Percentiles rank a stretch among this genome's conserved stretches.
These are phyloP conservation scores for Allophyes oxyacanthae DNA, from an alignment of 2,888 invertebrate genomes.

Conservation along the genomic window DNA sequence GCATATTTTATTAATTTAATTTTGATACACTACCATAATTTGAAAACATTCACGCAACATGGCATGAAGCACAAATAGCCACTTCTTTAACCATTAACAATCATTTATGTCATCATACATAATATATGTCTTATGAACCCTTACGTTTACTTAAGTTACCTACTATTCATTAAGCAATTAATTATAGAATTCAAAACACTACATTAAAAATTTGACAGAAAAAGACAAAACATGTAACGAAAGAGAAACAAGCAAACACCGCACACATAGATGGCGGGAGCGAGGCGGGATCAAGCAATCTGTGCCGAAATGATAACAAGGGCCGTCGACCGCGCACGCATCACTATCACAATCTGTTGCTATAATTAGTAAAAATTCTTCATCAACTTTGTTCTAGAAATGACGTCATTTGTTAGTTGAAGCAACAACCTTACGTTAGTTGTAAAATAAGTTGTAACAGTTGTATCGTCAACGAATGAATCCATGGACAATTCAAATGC, in stretches of 20 bases:
- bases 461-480: slow-evolving; percentile 1
- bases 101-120: too few relatives aligned
- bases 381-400: slow-evolving; percentile 45
- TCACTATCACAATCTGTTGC: slow-evolving; percentile 57
- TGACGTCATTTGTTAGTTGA: slow-evolving; percentile 44
- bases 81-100: too few relatives aligned
- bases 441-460: slow-evolving; percentile 22
- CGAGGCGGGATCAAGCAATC: slow-evolving; percentile 80
- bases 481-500: too few relatives aligned
- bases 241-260: slow-evolving; percentile 26
- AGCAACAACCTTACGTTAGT: slow-evolving; percentile 44
- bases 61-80: too few relatives aligned
- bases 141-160: too few relatives aligned
- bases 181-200: too few relatives aligned
- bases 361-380: slow-evolving; percentile 65
- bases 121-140: too few relatives aligned
- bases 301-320: slow-evolving; percentile 87
- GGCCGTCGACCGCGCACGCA: slow-evolving; percentile 77
- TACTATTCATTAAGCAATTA: too few relatives aligned
- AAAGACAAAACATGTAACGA: slow-evolving; percentile 23
- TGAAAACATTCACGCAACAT: too few relatives aligned
- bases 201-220: neutral
- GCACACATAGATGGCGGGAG: slow-evolving; percentile 53
- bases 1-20: too few relatives aligned
- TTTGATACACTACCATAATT: too few relatives aligned